Evolutionary conservation across 2,113 vertebrate species (phyloP).

Genomic region (Ursus arctos): DNA sequence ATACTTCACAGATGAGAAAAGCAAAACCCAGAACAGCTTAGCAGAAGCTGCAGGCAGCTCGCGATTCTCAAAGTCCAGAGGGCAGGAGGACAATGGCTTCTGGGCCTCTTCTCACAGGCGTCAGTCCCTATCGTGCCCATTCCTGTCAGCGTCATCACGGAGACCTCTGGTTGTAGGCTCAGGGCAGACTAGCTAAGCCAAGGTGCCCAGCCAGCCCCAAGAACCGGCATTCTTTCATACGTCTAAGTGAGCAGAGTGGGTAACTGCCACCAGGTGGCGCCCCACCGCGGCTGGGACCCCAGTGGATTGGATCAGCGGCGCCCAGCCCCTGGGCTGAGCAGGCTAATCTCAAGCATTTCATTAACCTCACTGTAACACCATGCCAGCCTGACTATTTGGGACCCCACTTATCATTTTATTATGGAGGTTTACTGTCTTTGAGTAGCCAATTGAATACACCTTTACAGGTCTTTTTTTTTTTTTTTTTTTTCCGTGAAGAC

Average conservation of each 20-base stretch:
- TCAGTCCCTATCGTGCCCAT: not conserved
- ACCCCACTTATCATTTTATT: not conserved
- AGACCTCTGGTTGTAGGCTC: not conserved
- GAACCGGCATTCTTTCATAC: not conserved
- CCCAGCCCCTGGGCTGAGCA: not conserved
- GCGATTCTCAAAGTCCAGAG: not conserved
- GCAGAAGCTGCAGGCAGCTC: not conserved
- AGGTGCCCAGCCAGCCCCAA: not conserved
- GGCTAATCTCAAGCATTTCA: not conserved
- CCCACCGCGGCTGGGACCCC: rapidly evolving
- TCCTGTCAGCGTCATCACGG: not conserved
- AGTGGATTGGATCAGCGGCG: rapidly evolving
- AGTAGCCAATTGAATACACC: not conserved
- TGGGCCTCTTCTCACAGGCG: not conserved
- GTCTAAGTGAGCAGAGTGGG: not conserved
- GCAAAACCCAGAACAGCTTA: not conserved
- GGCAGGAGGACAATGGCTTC: not conserved
- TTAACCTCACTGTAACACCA: not conserved
- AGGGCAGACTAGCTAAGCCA: not conserved
- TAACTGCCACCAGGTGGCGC: slow-evolving; percentile 26
- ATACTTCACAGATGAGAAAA: not conserved
- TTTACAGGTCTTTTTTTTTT: not conserved
- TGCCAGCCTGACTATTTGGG: not conserved
- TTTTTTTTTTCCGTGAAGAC: not conserved
- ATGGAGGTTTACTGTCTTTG: not conserved